A percentile compares a stretch with the other conserved stretches of the same genome.
These are phyloP conservation scores for Harpagifer antarcticus DNA, from an alignment of 2,797 vertebrate species.

Conservation along the genomic window DNA sequence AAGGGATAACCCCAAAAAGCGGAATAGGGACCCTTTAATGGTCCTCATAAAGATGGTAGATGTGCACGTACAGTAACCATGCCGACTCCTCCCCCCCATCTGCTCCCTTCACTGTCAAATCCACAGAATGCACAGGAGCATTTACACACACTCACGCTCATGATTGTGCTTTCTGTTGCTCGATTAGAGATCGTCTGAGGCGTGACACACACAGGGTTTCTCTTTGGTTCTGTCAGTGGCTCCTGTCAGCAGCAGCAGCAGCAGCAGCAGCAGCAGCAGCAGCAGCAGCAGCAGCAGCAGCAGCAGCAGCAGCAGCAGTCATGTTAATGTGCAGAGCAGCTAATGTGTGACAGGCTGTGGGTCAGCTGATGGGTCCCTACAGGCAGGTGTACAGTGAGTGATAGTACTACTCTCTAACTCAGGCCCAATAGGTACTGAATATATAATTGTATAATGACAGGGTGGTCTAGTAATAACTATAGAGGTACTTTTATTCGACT, in stretches of 20 bases:
- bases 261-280: no score
- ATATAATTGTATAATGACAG: neutral
- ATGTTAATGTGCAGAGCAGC: constrained; percentile 23
- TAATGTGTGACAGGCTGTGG: constrained; percentile 38
- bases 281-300: no score
- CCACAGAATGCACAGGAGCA: constrained; percentile 15
- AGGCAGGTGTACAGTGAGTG: neutral
- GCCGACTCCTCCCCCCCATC: no score
- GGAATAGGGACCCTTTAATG: no score
- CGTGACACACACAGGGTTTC: constrained; percentile 14
- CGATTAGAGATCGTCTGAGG: constrained; percentile 58
- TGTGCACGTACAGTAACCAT: no score
- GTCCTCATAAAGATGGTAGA: no score
- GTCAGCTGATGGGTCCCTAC: constrained; percentile 30
- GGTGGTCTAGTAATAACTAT: neutral
- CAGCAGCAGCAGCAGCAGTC: constrained; percentile 35
- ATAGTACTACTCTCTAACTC: neutral
- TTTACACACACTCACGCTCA: constrained; percentile 36
- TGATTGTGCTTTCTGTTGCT: constrained; percentile 60
- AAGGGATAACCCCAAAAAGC: no score
- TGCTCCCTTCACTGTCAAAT: constrained; percentile 8
- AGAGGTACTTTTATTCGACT: neutral
- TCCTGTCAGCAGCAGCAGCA: constrained; percentile 17
- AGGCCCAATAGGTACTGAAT: neutral
- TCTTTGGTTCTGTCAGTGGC: constrained; percentile 8